Conservation (phyloP, 2,888 invertebrate species). For the Anoplius nigerrimus region DNA sequence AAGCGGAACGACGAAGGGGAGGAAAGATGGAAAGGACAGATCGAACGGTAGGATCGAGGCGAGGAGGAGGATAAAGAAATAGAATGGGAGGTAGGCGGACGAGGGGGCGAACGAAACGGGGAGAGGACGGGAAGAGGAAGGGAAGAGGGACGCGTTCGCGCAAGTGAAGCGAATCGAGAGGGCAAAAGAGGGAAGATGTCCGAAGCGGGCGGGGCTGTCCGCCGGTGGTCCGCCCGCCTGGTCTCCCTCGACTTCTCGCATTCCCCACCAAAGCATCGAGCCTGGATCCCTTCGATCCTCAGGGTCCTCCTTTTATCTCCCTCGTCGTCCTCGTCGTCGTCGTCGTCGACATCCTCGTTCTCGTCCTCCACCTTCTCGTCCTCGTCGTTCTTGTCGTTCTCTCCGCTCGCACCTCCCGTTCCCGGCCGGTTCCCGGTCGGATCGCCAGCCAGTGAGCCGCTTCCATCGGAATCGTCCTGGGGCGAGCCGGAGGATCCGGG, state of each 20-base stretch:
- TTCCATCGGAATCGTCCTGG: conserved; percentile 49
- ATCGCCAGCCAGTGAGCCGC: conserved; percentile 32
- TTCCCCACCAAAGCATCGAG: conserved; percentile 43
- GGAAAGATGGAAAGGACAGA: not conserved
- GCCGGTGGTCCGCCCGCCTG: conserved; percentile 67
- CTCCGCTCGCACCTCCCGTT: conserved; percentile 36
- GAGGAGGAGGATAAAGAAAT: not conserved
- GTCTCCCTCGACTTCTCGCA: conserved; percentile 39
- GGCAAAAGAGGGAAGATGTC: conserved; percentile 33
- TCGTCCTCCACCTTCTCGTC: conserved; percentile 37
- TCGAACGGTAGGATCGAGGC: not conserved
- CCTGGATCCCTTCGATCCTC: conserved; percentile 36
- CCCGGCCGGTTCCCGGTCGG: conserved; percentile 25
- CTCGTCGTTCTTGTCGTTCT: conserved; percentile 38
- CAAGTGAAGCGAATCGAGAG: conserved; percentile 21
- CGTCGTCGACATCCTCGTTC: conserved; percentile 38
- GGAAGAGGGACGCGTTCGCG: not conserved
- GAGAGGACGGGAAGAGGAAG: not conserved
- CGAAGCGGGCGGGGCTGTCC: conserved; percentile 68
- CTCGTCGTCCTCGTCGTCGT: conserved; percentile 38
- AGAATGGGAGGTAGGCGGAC: not conserved
- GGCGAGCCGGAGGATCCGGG: conserved; percentile 31
- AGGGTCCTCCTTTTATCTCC: conserved; percentile 39
- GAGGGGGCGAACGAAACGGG: not conserved
- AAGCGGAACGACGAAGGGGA: not conserved